Evolutionary conservation across 2,888 invertebrate species (phyloP), one percentile per base, ranked within the genome.

Genomic region (Caenorhabditis plicata): DNA sequence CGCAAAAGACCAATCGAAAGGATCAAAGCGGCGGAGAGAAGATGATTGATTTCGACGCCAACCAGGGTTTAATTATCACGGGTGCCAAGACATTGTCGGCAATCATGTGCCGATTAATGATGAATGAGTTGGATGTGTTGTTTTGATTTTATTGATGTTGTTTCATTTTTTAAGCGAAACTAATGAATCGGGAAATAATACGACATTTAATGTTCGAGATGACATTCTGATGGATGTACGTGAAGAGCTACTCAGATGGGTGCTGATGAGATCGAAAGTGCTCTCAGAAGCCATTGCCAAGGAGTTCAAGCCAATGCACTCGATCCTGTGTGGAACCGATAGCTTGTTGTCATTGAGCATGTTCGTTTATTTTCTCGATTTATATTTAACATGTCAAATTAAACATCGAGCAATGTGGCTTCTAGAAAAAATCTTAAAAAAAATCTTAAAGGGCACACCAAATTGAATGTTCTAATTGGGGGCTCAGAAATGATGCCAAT

Each of bases 251-350:
- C 19, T 53, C 1, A 26, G 13, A 20, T 60, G 60, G 60, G 40
- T 43, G 9, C 19, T 60, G 5, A 26, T 17, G 15, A 49, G 60
- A 33, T 25, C 49, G 7, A 49, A 50, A 31, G 39, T 36, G 0
- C 31, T 60, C 4, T 45, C 60, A 22, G 29, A 32, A 17, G 45
- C 53, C 8, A 35, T 60, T 23, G 39, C 53, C 20, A 45, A 46
- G 25, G 36, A 55, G 19, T 52, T 56, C 48, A 29, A 42, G 11
- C 64, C 64, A 19, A 51, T 67, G 9, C 67, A 64, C 33, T 56
- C 63, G 8, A 48, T 60, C 26, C 17, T 63, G 5, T 52, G 53
- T 2, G 56, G 58, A 27, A 46, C 64, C 0, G 44, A 33, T 15
- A 53, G 57, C 42, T 29, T 68, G 39, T 32, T 51, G 7, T 50